Conservation (phyloP, 2,888 invertebrate species). For the Hecatera dysodea region DNA sequence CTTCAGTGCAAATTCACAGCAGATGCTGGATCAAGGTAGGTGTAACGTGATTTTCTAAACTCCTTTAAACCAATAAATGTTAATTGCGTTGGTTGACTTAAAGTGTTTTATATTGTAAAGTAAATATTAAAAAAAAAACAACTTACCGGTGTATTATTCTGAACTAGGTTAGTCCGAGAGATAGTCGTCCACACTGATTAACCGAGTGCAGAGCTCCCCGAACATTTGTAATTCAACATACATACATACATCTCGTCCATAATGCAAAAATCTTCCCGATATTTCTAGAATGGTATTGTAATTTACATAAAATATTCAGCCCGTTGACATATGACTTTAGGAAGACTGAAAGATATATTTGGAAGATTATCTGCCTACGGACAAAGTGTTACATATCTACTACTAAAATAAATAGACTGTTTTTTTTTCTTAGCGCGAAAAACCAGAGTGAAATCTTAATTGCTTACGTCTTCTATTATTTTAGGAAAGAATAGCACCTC, state of each 20-base stretch:
- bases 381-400: neutral
- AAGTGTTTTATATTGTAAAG: too few relatives aligned
- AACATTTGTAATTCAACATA: constrained; percentile 32
- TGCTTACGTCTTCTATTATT: neutral
- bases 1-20: constrained; percentile 93
- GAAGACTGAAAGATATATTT: constrained; percentile 29
- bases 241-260: constrained; percentile 9
- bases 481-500: neutral
- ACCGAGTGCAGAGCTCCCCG: constrained; percentile 1
- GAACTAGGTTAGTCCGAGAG: neutral
- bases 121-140: neutral
- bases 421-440: constrained; percentile 15
- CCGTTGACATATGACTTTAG: constrained; percentile 39
- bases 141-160: accelerated
- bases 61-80: neutral
- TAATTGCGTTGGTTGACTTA: too few relatives aligned
- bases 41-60: constrained; percentile 13
- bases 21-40: constrained; percentile 89
- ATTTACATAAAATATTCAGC: constrained; percentile 36
- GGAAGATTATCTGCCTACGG: constrained; percentile 1
- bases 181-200: constrained; percentile 3
- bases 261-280: constrained; percentile 20
- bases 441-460: constrained; percentile 12
- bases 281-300: constrained; percentile 33
- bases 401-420: constrained; percentile 9